Percentiles rank a stretch among this genome's conserved stretches.
These are phyloP conservation scores for Steinernema carpocapsae DNA, from an alignment of 2,888 invertebrate genomes.

Conservation along the genomic window DNA sequence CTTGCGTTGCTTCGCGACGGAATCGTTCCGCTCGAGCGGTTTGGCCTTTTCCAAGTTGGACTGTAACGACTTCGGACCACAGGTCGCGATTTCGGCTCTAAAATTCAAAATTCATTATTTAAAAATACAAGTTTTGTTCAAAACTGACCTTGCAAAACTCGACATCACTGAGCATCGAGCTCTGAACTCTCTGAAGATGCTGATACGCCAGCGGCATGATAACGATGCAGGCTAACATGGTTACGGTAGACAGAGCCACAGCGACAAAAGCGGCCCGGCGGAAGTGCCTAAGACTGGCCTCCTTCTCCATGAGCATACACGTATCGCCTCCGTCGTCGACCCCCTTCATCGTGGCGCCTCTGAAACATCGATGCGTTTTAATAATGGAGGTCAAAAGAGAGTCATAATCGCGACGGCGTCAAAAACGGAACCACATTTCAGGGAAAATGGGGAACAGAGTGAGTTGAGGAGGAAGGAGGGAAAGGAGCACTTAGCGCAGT, in stretches of 20 bases:
- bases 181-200: slow-evolving; percentile 65
- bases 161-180: slow-evolving; percentile 58
- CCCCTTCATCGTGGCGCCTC: slow-evolving; percentile 27
- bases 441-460: too few relatives aligned
- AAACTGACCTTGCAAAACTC: slow-evolving; percentile 62
- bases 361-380: background rate
- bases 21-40: slow-evolving; percentile 50
- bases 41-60: slow-evolving; percentile 58
- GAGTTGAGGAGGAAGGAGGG: too few relatives aligned
- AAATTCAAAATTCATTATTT: slow-evolving; percentile 35
- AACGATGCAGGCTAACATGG: slow-evolving; percentile 65
- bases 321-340: slow-evolving; percentile 34
- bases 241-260: slow-evolving; percentile 66
- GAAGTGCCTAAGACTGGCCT: slow-evolving; percentile 48
- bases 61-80: slow-evolving; percentile 64
- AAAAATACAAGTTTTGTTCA: background rate
- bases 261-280: slow-evolving; percentile 62
- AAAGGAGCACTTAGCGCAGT: too few relatives aligned
- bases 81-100: slow-evolving; percentile 65
- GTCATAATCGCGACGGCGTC: background rate
- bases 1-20: slow-evolving; percentile 45
- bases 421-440: too few relatives aligned
- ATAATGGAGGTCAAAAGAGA: slow-evolving; percentile 9
- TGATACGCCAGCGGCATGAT: slow-evolving; percentile 67
- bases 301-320: slow-evolving; percentile 42